Evolutionary conservation across 2,888 invertebrate species (phyloP), one percentile per base, ranked within the genome.

Genomic region (Strigamia crassipes): DNA sequence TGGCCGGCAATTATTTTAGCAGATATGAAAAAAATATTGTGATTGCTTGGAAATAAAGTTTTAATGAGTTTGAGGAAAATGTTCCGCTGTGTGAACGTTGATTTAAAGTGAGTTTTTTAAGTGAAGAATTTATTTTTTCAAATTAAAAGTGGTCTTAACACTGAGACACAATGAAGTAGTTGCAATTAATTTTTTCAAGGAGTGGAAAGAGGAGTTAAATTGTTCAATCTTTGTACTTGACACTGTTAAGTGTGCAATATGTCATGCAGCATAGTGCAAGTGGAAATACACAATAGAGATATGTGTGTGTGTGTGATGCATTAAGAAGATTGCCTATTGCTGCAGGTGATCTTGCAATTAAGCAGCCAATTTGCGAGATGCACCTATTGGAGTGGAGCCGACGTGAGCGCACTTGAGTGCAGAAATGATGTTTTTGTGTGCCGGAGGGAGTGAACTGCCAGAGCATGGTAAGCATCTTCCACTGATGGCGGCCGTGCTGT

Each of bases 301-400:
- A 56, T 56, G 56, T 56, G 56, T 56, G 78, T 56, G 78, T 38
- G 38, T 56, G 78, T 38, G 38, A 38, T 77, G 78, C 78, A 77
- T 77, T 77, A 77, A 77, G 78, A 77, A 77, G 38, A 77, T 77
- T 77, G 78, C 34, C 78, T 77, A 77, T 77, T 77, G 78, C 78
- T 77, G 78, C 78, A 77, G 78, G 78, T 77, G 78, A 77, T 77
- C 78, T 77, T 77, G 34, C 78, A 77, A 77, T 77, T 77, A 77
- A 38, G 78, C 38, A 77, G 78, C 78, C 78, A 77, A 77, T 77
- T 77, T 77, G 78, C 78, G 78, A 77, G 78, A 38, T 77, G 56
- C 56, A 56, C 56, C 56, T 56, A 56, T 56, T 56, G 56, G 56
- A 56, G 56, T 56, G 56, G 56, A 18, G 56, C 56, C 56, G 56